Base-by-base conservation (phyloP, 2,888 invertebrate genomes). In the Chromoteleia sp. region DNA sequence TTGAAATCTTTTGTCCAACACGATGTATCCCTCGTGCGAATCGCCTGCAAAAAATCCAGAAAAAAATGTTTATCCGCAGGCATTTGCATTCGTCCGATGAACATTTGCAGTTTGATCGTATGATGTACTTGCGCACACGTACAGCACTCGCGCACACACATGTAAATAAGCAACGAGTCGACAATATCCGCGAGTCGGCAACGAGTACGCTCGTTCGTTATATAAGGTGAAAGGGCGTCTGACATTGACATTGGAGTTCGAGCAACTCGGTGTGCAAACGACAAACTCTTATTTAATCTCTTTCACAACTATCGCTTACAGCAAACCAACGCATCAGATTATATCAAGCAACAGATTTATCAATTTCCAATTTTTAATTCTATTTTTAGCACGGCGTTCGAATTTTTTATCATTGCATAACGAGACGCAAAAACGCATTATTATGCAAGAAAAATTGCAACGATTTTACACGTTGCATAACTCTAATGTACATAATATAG, bases 151-250 rank as follows among this genome's bases (percentile, higher is more conserved):
- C 33, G 67, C 19, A 43, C 33, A 65, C 39, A 63, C 84, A 83
- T 77, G 81, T 75, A 84, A 85, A 83, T 83, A 73, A 63, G 85
- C 83, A 85, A 86, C 85, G 84, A 85, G 82, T 80, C 63, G 83
- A 86, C 85, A 85, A 87, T 85, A 85, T 85, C 85, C 84, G 81
- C 74, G 83, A 83, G 84, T 76, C 83, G 74, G 83, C 80, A 83
- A 76, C 81, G 75, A 85, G 85, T 78, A 85, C 81, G 84, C 82
- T 84, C 84, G 80, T 86, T 85, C 85, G 86, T 89, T 89, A 91
- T 91, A 91, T 91, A 91, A 91, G 91, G 91, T 91, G 91, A 91
- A 91, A 91, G 91, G 91, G 91, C 89, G 90, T 87, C 89, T 88
- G 91, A 87, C 91, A 91, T 91, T 91, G 91, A 91, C 91, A 91